Base-by-base conservation (phyloP, 2,113 vertebrate species). In the Pseudolaguvia tuberculata region DNA sequence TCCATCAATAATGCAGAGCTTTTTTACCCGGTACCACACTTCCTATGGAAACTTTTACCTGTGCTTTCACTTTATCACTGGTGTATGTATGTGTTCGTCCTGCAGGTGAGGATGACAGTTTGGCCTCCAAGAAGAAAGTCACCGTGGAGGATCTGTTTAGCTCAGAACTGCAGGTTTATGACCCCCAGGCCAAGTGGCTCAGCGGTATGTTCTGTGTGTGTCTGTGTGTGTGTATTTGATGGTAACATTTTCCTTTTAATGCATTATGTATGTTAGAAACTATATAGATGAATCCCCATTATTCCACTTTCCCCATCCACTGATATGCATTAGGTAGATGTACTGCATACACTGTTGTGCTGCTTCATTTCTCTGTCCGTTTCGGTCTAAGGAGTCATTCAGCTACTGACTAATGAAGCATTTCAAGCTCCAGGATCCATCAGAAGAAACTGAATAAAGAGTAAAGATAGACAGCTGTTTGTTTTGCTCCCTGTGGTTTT, bases 91-190 rank as follows among this genome's bases (percentile, higher is more conserved):
- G 47, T 62, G 59, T 53, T 27, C 35, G 56, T 17, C n/a, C 74
- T 83, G 81, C 84, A 98, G 96, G 86, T 55, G 95, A 96, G 89
- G 95, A 98, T 82, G 93, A 94, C 85, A 97, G 93, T 80, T 89
- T 97, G 72, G 97, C 93, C 83, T 92, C 93, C 23, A 97, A 94
- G 90, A 94, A 92, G 84, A 98, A 95, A 84, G 93, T 98, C 83
- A 94, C 92, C 0, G 80, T 98, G 55, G 93, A 96, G 73, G 93
- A 98, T 81, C 87, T 98, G 56, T 94, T 94, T 84, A 94, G 92
- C 55, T 86, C 87, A 42, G 92, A 94, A 61, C 92, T 98, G 82
- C 92, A 86, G 83, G 89, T 95, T 80, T 94, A 96, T 1, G 91
- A 98, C 81, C 94, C 96, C 0, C 91, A 95, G 20, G 93, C 94